Evolutionary conservation across 2,113 vertebrate genomes (phyloP).

Genomic region (Tragelaphus strepsiceros): DNA sequence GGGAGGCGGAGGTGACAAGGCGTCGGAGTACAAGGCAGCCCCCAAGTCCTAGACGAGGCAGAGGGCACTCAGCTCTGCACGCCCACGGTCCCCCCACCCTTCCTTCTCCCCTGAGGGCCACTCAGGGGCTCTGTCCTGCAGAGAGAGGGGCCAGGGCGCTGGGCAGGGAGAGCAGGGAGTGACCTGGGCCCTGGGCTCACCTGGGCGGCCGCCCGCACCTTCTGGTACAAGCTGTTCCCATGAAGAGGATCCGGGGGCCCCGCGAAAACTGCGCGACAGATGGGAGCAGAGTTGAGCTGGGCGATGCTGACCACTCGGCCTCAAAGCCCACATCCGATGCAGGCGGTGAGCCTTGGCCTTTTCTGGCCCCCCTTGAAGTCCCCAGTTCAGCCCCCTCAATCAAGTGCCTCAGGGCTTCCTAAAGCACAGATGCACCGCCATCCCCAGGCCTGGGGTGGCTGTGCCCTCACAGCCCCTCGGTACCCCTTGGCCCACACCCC

Average conservation of each 20-base stretch:
- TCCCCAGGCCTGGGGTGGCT: not conserved
- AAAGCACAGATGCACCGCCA: not conserved
- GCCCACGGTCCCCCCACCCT: fast-evolving
- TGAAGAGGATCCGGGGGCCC: conserved; percentile 94
- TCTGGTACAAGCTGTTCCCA: conserved; percentile 91
- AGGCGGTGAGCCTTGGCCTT: not conserved
- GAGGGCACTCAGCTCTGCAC: fast-evolving
- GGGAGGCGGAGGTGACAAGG: conserved; percentile 59
- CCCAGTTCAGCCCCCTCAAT: not conserved
- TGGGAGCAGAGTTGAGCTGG: not conserved
- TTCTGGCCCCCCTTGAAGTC: not conserved
- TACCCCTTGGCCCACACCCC: fast-evolving
- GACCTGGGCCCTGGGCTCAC: conserved; percentile 71
- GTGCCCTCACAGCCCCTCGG: fast-evolving
- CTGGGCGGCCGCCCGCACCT: conserved; percentile 89
- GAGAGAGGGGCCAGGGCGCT: not conserved
- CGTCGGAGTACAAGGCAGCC: conserved; percentile 87
- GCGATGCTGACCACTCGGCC: fast-evolving
- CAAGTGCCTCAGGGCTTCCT: not conserved
- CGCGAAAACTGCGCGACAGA: conserved; percentile 80
- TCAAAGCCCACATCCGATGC: not conserved
- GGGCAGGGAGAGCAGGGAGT: fast-evolving
- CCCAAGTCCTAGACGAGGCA: conserved; percentile 83
- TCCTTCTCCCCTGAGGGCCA: not conserved
- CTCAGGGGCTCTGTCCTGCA: fast-evolving